Conservation (phyloP, 2,113 vertebrate species). For the Natator depressus region DNA sequence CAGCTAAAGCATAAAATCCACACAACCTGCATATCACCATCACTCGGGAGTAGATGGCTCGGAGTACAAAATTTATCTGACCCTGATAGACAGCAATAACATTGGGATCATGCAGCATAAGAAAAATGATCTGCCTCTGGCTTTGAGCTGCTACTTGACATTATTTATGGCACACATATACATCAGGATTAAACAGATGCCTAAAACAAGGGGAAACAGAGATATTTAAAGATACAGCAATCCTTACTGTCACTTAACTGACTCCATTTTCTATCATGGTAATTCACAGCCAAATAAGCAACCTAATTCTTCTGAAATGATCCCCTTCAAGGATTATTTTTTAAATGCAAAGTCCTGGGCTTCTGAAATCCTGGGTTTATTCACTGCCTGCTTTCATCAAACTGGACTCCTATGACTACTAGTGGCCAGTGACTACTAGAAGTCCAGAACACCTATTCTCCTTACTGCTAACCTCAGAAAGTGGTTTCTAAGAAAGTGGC, state of each 20-base stretch:
- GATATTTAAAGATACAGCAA: not conserved
- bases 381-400: not conserved
- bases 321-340: not conserved
- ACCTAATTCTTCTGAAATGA: not conserved
- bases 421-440: not conserved
- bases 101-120: not conserved
- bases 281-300: not conserved
- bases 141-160: not conserved
- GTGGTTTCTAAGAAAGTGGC: not conserved
- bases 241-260: not conserved
- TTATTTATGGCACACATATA: not conserved
- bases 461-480: not conserved
- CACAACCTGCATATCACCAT: not conserved
- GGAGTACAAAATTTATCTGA: not conserved
- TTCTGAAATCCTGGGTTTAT: not conserved
- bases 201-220: not conserved
- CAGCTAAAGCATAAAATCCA: not conserved
- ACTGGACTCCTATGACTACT: not conserved
- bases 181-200: not conserved
- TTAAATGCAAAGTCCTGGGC: not conserved
- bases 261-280: not conserved
- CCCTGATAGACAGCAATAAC: not conserved
- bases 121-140: not conserved
- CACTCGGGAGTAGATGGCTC: not conserved
- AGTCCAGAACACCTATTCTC: not conserved